These are phyloP conservation scores for Enteromius afrohamiltoni DNA, from an alignment of 2,797 vertebrate species.

Conservation along the genomic window DNA sequence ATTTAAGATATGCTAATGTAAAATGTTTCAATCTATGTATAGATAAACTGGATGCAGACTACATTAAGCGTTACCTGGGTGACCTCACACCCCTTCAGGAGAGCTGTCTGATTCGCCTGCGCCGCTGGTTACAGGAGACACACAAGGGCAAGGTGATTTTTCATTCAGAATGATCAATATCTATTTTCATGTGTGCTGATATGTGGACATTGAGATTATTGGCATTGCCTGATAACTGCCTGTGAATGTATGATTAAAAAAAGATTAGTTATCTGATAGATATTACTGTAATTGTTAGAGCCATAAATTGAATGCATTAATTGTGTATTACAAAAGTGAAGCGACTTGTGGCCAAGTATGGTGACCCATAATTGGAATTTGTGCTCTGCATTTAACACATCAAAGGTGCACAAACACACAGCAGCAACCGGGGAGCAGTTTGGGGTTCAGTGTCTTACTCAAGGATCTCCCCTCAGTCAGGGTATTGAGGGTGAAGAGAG, in stretches of 20 bases:
- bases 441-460: too few relatives aligned
- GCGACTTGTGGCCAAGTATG: too few relatives aligned
- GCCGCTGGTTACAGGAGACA: constrained; percentile 95
- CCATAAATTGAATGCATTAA: neutral
- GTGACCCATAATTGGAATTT: too few relatives aligned
- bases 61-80: constrained; percentile 95
- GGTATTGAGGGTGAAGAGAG: too few relatives aligned
- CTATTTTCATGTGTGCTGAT: neutral
- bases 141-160: constrained; percentile 93
- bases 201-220: neutral
- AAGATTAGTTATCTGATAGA: too few relatives aligned
- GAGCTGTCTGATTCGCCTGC: constrained; percentile 94
- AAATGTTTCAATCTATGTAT: constrained; percentile 44
- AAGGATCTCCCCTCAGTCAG: too few relatives aligned
- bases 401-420: too few relatives aligned
- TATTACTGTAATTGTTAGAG: too few relatives aligned
- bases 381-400: too few relatives aligned
- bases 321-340: neutral
- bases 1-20: neutral
- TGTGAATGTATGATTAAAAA: neutral
- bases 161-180: neutral
- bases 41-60: constrained; percentile 97
- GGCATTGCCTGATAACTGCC: neutral
- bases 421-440: too few relatives aligned
- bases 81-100: constrained; percentile 96